These are phyloP conservation scores for Ormyrus labotus DNA, from an alignment of 2,888 invertebrate species.

Conservation along the genomic window DNA sequence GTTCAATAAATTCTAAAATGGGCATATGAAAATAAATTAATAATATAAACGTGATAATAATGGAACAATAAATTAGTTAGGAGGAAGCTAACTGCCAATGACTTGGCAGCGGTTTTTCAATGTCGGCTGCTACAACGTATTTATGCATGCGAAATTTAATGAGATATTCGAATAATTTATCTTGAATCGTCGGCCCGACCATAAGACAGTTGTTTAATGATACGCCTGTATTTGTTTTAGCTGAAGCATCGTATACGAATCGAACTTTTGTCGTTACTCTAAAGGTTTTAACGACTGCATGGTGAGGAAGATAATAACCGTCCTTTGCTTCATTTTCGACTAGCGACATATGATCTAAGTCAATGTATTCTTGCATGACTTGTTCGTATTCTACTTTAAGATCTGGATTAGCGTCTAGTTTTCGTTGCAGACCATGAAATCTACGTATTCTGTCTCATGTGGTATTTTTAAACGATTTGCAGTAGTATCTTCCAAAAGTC, in stretches of 20 bases:
- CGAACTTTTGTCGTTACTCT: constrained; percentile 21
- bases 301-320: constrained; percentile 38
- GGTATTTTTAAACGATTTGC: neutral
- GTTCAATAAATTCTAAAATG: too few relatives aligned
- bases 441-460: constrained; percentile 13
- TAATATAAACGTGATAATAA: too few relatives aligned
- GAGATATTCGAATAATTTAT: constrained; percentile 44
- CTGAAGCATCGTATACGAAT: constrained; percentile 23
- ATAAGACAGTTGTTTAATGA: constrained; percentile 16
- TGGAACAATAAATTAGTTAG: too few relatives aligned
- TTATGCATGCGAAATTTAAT: constrained; percentile 38
- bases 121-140: constrained; percentile 42
- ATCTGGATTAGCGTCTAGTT: neutral
- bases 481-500: constrained; percentile 2
- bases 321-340: neutral
- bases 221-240: neutral
- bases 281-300: constrained; percentile 3
- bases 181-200: constrained; percentile 33
- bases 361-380: constrained; percentile 37
- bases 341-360: constrained; percentile 31
- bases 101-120: too few relatives aligned
- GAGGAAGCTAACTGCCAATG: too few relatives aligned
- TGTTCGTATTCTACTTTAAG: constrained; percentile 15
- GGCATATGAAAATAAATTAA: too few relatives aligned
- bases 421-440: neutral